phyloP scores from a whole-genome alignment of 1,140 invertebrate species.

The Pseudomyrmex cubaensis region DNA sequence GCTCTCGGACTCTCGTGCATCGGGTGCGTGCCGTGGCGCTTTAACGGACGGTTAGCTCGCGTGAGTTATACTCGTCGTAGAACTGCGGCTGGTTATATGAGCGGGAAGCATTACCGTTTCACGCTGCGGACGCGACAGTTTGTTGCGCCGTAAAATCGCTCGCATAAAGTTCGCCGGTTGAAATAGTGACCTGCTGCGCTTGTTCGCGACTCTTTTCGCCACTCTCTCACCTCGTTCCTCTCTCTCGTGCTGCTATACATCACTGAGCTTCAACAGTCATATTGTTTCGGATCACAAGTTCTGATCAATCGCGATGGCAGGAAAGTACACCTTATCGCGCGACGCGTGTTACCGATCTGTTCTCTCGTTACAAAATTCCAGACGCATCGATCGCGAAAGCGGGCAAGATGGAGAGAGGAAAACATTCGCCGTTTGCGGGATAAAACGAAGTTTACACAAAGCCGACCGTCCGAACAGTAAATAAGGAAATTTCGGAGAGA shows the following conservation, averaged over 20 bases:
- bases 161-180: constrained; percentile 74
- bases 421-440: constrained; percentile 50
- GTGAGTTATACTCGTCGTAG: constrained; percentile 76
- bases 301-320: background rate
- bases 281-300: constrained; percentile 46
- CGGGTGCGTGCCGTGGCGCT: background rate
- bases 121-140: constrained; percentile 76
- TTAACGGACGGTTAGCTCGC: constrained; percentile 66
- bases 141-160: constrained; percentile 79
- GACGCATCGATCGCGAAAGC: constrained; percentile 24
- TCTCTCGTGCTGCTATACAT: constrained; percentile 57
- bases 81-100: constrained; percentile 75
- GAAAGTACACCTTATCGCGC: background rate
- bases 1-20: background rate
- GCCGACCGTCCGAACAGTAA: constrained; percentile 50
- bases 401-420: constrained; percentile 29
- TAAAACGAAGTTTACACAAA: constrained; percentile 60
- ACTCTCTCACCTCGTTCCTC: background rate
- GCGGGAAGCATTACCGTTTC: constrained; percentile 80
- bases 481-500: constrained; percentile 57
- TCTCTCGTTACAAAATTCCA: constrained; percentile 34
- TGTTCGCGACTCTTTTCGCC: constrained; percentile 38
- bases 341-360: constrained; percentile 4
- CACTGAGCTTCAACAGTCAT: constrained; percentile 66
- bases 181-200: constrained; percentile 53